phyloP scores from a whole-genome alignment of 2,797 vertebrate species.

The Mus minutoides region DNA sequence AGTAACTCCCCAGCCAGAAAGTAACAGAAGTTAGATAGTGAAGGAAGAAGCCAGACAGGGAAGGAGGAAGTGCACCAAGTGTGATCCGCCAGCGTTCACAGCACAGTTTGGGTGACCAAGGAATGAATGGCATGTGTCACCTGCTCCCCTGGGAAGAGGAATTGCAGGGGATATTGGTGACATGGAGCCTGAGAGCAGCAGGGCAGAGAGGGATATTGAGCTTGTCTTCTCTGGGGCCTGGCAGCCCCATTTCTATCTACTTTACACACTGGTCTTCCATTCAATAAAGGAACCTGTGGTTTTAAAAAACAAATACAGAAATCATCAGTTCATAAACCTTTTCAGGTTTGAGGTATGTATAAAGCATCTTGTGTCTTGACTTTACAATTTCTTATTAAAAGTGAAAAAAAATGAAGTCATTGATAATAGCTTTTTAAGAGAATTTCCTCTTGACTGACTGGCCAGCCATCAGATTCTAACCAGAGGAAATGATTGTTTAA shows the following conservation, averaged over 20 bases:
- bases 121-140: not conserved
- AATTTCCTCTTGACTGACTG: not conserved
- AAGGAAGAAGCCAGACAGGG: not conserved
- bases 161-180: not conserved
- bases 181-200: not conserved
- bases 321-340: not conserved
- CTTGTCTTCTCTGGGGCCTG: not conserved
- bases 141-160: not conserved
- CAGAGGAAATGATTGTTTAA: constrained; percentile 34
- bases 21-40: not conserved
- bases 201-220: not conserved
- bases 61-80: not conserved
- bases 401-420: not conserved
- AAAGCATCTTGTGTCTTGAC: not conserved
- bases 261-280: not conserved
- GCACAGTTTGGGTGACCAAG: not conserved
- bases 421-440: not conserved
- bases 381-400: constrained; percentile 65
- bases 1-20: not conserved
- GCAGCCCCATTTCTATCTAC: not conserved
- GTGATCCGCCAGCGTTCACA: not conserved
- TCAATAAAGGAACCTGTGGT: not conserved
- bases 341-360: constrained; percentile 26
- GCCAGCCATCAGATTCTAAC: not conserved
- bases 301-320: not conserved